phyloP scores from a whole-genome alignment of 2,113 vertebrate genomes.

The Athene cunicularia region DNA sequence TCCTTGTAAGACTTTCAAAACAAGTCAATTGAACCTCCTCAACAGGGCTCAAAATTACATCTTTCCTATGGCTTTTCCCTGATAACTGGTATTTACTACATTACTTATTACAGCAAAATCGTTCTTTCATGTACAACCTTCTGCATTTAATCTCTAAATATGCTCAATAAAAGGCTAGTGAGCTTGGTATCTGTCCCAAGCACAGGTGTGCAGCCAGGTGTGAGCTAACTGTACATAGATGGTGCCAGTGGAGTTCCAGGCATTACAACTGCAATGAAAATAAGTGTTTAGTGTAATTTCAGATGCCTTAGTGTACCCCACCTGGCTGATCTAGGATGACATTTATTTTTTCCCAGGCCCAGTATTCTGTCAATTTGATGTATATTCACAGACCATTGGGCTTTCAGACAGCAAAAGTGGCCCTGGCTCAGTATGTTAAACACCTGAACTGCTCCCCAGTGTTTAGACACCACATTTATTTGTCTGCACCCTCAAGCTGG shows the following conservation, averaged over 20 bases:
- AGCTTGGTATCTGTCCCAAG: background rate
- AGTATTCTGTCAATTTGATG: background rate
- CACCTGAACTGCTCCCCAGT: background rate
- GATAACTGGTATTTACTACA: background rate
- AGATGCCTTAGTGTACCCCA: background rate
- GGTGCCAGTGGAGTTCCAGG: background rate
- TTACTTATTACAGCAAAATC: background rate
- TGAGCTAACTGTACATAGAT: background rate
- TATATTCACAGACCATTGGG: background rate
- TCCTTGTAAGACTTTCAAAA: background rate
- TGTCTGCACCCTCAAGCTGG: background rate
- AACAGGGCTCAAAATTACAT: background rate
- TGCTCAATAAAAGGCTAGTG: background rate
- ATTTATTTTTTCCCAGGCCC: background rate
- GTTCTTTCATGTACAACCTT: background rate
- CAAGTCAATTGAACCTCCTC: background rate
- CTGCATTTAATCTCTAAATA: background rate
- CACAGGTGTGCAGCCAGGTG: conserved; percentile 7
- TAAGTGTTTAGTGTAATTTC: background rate
- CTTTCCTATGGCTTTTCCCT: background rate
- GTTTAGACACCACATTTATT: background rate
- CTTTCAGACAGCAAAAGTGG: background rate
- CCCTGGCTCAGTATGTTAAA: background rate
- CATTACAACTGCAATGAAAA: background rate
- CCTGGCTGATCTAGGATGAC: background rate